Percentiles rank a stretch among this genome's conserved stretches.
phyloP scores from a whole-genome alignment of 2,888 invertebrate species.

The Cordylochernes scorpioides region DNA sequence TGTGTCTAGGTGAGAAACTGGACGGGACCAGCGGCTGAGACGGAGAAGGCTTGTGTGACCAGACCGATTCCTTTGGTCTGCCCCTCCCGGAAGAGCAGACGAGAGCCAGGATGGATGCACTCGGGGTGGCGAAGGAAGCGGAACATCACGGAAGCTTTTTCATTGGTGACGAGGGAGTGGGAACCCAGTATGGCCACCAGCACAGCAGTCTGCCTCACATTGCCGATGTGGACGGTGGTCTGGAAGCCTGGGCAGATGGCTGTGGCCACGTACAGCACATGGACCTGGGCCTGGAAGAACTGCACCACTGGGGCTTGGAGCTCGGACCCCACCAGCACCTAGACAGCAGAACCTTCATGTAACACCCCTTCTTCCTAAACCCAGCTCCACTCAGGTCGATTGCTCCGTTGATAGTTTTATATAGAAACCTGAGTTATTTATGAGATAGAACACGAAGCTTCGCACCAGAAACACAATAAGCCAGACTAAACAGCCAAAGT shows the following conservation, averaged over 20 bases:
- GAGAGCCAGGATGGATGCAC: slow-evolving; percentile 46
- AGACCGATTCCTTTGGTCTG: slow-evolving; percentile 60
- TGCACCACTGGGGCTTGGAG: too few species aligned
- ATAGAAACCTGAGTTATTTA: too few species aligned
- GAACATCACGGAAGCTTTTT: slow-evolving; percentile 58
- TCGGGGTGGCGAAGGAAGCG: slow-evolving; percentile 69
- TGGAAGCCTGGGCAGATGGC: slow-evolving; percentile 39
- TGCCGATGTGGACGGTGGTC: slow-evolving; percentile 80
- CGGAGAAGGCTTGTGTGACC: slow-evolving; percentile 25
- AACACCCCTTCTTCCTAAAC: neutral
- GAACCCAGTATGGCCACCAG: slow-evolving; percentile 41
- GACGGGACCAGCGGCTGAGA: too few species aligned
- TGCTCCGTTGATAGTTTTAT: too few species aligned
- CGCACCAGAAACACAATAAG: too few species aligned
- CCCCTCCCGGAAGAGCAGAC: slow-evolving; percentile 56
- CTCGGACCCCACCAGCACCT: too few species aligned
- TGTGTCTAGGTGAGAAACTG: too few species aligned
- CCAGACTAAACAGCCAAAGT: too few species aligned
- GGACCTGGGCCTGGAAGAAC: slow-evolving; percentile 49
- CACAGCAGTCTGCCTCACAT: slow-evolving; percentile 77
- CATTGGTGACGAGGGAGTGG: slow-evolving; percentile 45
- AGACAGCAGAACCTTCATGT: neutral
- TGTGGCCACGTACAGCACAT: slow-evolving; percentile 61
- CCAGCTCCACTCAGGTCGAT: neutral
- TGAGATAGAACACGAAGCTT: too few species aligned